Evolutionary conservation across 2,797 vertebrate species (phyloP).

Genomic region (Labeo calbasu): DNA sequence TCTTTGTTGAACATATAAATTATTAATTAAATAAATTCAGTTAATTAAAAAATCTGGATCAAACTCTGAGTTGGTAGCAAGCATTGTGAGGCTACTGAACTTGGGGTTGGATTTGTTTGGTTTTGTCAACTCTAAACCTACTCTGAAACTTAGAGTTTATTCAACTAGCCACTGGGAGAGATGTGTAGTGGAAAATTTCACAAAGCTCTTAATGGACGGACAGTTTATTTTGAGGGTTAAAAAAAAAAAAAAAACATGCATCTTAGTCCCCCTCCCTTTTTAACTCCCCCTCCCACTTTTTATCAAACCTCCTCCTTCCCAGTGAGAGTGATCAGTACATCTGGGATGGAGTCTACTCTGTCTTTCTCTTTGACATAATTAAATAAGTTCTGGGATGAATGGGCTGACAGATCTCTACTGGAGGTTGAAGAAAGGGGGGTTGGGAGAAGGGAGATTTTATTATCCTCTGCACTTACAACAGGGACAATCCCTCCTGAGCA

Average conservation of each 20-base stretch:
- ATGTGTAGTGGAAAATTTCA: neutral
- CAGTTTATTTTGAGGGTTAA: neutral
- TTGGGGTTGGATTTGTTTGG: neutral
- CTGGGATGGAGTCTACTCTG: conserved; percentile 1
- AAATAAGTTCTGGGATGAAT: conserved; percentile 17
- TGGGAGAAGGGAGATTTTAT: conserved; percentile 27
- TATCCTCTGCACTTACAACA: neutral
- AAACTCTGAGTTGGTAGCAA: neutral
- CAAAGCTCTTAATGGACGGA: neutral
- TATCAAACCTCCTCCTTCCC: neutral
- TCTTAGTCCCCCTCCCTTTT: neutral
- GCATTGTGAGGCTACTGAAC: neutral
- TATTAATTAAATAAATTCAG: neutral
- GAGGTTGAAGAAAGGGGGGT: conserved; percentile 10
- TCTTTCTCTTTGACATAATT: conserved; percentile 31
- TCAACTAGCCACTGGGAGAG: neutral
- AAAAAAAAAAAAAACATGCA: neutral
- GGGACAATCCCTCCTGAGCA: conserved; percentile 4
- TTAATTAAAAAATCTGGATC: neutral
- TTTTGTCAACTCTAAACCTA: neutral
- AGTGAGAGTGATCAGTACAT: conserved; percentile 7
- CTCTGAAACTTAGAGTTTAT: neutral
- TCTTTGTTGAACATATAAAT: neutral
- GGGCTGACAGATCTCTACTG: conserved; percentile 13
- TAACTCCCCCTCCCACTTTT: neutral